Conservation (phyloP, 1,140 invertebrate species). For the Delia radicum region DNA sequence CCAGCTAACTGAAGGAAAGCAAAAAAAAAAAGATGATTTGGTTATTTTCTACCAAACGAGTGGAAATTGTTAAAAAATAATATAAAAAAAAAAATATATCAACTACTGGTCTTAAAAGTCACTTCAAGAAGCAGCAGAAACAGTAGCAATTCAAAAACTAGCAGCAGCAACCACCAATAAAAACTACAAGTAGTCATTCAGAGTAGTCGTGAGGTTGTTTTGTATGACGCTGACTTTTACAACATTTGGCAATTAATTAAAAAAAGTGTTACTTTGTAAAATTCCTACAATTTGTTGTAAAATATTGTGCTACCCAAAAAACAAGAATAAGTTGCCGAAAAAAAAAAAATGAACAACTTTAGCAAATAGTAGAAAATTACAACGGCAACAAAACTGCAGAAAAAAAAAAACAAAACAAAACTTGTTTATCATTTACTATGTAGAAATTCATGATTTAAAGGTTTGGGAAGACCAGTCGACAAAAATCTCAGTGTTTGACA, state of each 20-base stretch:
- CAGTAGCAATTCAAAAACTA: neutral
- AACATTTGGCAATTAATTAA: conserved; percentile 20
- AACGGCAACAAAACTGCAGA: neutral
- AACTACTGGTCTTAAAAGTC: conserved; percentile 9
- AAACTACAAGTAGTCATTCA: neutral
- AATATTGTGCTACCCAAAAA: conserved; percentile 3
- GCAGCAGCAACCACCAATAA: neutral
- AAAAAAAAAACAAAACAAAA: neutral
- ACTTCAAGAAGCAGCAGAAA: neutral
- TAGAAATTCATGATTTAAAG: neutral
- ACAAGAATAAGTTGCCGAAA: neutral
- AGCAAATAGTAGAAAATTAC: neutral
- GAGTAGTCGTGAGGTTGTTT: neutral
- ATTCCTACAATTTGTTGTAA: conserved; percentile 20
- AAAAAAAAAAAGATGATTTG: neutral
- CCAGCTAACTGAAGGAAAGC: neutral
- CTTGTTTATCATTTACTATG: neutral
- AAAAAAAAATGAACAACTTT: neutral
- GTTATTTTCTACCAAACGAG: neutral
- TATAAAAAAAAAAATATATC: neutral
- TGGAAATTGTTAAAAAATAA: neutral
- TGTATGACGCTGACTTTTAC: conserved; percentile 1
- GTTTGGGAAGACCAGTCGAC: neutral
- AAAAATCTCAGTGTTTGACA: no score
- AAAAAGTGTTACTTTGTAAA: conserved; percentile 22